A percentile compares a stretch with the other conserved stretches of the same genome.
Evolutionary conservation across 2,888 invertebrate genomes (phyloP).

Genomic region (Erannis defoliaria): DNA sequence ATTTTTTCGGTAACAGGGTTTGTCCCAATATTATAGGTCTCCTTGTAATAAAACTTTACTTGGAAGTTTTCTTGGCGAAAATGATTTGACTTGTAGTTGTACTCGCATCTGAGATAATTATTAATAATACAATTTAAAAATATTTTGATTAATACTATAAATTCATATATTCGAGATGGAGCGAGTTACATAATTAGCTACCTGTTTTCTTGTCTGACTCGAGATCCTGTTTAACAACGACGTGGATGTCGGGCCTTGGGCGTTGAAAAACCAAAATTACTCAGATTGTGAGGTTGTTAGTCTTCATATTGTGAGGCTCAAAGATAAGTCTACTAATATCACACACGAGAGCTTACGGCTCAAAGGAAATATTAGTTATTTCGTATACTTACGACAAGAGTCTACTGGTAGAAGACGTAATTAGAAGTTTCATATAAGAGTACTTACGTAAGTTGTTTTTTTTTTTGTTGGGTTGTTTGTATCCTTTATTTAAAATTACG

Average conservation of each 20-base stretch:
- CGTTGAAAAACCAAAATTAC: conserved; percentile 43
- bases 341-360: no score
- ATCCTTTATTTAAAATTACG: no score
- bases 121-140: neutral
- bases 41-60: no score
- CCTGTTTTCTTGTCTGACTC: conserved; percentile 34
- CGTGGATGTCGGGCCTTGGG: conserved; percentile 28
- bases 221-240: conserved; percentile 22
- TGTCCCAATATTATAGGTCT: no score
- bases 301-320: neutral
- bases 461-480: no score
- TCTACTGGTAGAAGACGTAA: no score
- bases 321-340: neutral
- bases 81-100: neutral
- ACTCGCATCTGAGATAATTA: neutral
- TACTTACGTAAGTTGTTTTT: no score
- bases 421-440: no score
- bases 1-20: no score
- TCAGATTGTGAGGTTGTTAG: conserved; percentile 1
- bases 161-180: conserved; percentile 6
- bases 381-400: no score
- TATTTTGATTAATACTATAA: conserved; percentile 18
- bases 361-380: no score
- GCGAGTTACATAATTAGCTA: conserved; percentile 45
- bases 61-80: no score